Evolutionary conservation across 2,113 vertebrate species (phyloP).

Genomic region (Leptobrachium ailaonicum): DNA sequence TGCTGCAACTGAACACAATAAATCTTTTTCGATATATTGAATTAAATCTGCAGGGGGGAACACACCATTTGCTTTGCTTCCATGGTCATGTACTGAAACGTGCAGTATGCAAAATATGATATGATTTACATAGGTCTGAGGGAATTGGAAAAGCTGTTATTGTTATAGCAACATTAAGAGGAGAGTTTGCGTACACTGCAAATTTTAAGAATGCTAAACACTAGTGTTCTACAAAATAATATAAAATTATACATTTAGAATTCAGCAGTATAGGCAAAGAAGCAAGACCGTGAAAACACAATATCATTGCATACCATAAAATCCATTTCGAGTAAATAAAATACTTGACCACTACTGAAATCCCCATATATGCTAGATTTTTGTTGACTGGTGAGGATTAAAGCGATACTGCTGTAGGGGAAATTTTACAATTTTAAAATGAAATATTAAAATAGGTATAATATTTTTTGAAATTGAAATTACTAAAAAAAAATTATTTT

Average conservation of each 20-base stretch:
- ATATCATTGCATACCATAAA: no score
- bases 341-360: no score
- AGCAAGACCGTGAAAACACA: background rate
- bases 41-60: slow-evolving; percentile 18
- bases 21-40: slow-evolving; percentile 43
- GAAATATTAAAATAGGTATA: no score
- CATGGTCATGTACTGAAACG: slow-evolving; percentile 37
- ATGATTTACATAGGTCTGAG: slow-evolving; percentile 40
- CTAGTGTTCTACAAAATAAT: background rate
- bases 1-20: slow-evolving; percentile 40
- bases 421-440: no score
- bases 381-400: no score
- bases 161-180: slow-evolving; percentile 28
- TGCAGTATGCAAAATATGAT: slow-evolving; percentile 8
- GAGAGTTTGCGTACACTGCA: background rate
- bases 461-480: no score
- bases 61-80: background rate
- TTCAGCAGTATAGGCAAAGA: background rate
- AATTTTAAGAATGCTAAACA: slow-evolving; percentile 8
- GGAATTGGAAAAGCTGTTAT: slow-evolving; percentile 24
- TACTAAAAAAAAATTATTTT: no score
- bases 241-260: slow-evolving; percentile 3
- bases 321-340: no score
- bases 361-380: no score
- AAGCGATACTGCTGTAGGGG: no score